Percentiles rank a stretch among this genome's conserved stretches.
phyloP scores from a whole-genome alignment of 2,888 invertebrate species.

The Cryptus armator region DNA sequence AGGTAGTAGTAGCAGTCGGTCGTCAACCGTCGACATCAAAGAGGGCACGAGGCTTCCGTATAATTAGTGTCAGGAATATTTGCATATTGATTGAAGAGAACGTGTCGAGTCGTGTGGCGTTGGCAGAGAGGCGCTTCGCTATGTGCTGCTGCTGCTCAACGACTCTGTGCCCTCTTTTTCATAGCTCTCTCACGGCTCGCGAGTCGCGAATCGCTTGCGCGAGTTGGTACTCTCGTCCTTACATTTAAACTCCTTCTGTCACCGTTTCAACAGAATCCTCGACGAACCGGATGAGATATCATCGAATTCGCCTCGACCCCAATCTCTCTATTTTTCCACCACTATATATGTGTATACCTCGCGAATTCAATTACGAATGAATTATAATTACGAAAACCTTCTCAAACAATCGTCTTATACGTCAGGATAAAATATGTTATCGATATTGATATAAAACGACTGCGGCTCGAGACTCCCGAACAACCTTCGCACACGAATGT shows the following conservation, averaged over 20 bases:
- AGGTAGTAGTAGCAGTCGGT: conserved; percentile 74
- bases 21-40: conserved; percentile 80
- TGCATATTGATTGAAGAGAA: conserved; percentile 84
- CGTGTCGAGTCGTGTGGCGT: conserved; percentile 73
- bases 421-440: conserved; percentile 23
- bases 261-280: conserved; percentile 30
- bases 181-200: conserved; percentile 39
- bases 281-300: conserved; percentile 53
- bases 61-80: conserved; percentile 84
- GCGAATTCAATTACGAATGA: conserved; percentile 39
- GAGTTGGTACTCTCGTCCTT: conserved; percentile 44
- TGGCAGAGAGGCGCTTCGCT: conserved; percentile 45
- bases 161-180: conserved; percentile 80
- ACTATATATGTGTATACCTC: conserved; percentile 22
- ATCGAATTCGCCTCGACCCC: conserved; percentile 54
- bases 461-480: conserved; percentile 5
- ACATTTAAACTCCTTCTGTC: conserved; percentile 47
- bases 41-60: conserved; percentile 83
- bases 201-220: conserved; percentile 68
- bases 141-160: conserved; percentile 71
- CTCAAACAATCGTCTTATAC: conserved; percentile 38
- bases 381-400: conserved; percentile 24
- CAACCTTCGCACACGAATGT: conserved; percentile 46
- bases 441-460: not conserved
- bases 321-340: conserved; percentile 39